Percentiles rank a stretch among this genome's conserved stretches.
These are phyloP conservation scores for Meriones unguiculatus DNA, from an alignment of 2,113 vertebrate genomes.

Conservation along the genomic window DNA sequence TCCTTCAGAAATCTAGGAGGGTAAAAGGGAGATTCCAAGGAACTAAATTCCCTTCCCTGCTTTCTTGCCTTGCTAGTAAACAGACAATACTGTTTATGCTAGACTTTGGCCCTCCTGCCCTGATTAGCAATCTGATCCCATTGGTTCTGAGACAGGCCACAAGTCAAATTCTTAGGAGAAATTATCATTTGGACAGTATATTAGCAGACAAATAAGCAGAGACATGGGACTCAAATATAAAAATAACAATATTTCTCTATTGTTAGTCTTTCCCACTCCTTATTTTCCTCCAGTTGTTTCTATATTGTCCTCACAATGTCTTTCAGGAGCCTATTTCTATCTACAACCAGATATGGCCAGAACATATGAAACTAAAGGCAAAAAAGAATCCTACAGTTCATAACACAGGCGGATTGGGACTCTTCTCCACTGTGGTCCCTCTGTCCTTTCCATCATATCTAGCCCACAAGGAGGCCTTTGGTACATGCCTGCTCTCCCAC, in stretches of 20 bases:
- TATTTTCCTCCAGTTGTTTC: not conserved
- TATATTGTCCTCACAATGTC: not conserved
- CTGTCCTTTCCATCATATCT: not conserved
- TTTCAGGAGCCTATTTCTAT: not conserved
- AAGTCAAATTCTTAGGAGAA: not conserved
- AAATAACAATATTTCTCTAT: not conserved
- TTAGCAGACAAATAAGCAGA: not conserved
- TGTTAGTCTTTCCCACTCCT: not conserved
- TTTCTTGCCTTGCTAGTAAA: not conserved
- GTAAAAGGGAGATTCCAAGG: constrained; percentile 37
- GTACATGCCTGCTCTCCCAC: not conserved
- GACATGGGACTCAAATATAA: not conserved
- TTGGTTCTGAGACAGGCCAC: constrained; percentile 42
- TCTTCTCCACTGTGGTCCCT: not conserved
- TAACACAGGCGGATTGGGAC: not conserved
- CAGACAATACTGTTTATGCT: not conserved
- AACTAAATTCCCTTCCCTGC: not conserved
- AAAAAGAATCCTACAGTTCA: not conserved
- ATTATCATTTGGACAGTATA: constrained; percentile 24
- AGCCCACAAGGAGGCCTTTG: not conserved
- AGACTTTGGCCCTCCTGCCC: not conserved
- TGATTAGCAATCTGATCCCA: constrained; percentile 39
- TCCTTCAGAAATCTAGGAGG: constrained; percentile 57
- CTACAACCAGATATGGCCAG: not conserved
- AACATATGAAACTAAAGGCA: not conserved